A percentile compares a stretch with the other conserved stretches of the same genome.
Evolutionary conservation across 1,140 invertebrate genomes (phyloP).

Genomic region (Pseudomyrmex flavicornis): DNA sequence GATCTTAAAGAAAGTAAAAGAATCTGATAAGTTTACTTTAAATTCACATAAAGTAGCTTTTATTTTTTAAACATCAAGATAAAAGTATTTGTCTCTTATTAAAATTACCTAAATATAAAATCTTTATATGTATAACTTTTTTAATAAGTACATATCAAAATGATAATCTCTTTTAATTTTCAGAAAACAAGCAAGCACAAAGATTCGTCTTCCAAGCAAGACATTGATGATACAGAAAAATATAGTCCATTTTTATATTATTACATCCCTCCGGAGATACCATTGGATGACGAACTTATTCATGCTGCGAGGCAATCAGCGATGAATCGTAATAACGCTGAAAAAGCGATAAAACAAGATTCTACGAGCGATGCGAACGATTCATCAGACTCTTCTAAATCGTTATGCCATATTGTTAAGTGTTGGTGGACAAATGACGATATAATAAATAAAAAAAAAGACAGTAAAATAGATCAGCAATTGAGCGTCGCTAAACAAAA

Average conservation of each 20-base stretch:
- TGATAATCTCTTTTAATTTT: constrained; percentile 40
- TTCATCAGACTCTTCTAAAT: neutral
- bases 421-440: no score
- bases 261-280: constrained; percentile 84
- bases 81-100: neutral
- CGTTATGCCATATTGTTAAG: neutral
- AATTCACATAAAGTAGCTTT: no score
- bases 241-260: constrained; percentile 86
- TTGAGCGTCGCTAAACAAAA: neutral
- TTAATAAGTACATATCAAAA: neutral
- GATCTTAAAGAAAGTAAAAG: no score
- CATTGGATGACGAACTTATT: constrained; percentile 82
- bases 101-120: neutral
- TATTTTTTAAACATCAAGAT: neutral
- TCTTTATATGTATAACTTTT: no score
- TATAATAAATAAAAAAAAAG: no score
- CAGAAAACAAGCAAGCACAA: constrained; percentile 29
- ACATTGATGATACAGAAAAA: constrained; percentile 69
- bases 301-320: constrained; percentile 69
- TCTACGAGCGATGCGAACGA: constrained; percentile 9
- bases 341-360: neutral
- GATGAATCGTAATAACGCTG: constrained; percentile 46
- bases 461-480: neutral
- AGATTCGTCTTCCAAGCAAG: neutral
- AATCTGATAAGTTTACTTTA: no score